phyloP scores from a whole-genome alignment of 1,140 invertebrate species.

The Ladona fulva region DNA sequence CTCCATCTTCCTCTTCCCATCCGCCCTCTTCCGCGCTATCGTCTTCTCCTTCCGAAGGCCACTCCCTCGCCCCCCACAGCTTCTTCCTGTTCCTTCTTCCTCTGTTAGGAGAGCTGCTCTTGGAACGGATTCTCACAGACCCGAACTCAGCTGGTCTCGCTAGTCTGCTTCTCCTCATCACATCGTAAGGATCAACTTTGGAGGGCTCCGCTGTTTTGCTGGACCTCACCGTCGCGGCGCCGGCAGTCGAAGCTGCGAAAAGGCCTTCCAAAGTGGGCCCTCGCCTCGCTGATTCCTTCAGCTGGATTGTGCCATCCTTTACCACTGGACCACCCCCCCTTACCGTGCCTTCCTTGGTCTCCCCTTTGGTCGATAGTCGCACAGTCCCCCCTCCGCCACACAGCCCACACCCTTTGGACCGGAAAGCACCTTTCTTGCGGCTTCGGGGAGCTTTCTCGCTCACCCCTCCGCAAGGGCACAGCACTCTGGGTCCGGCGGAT shows the following conservation, averaged over 20 bases:
- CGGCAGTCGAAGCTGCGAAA: background rate
- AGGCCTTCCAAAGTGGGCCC: background rate
- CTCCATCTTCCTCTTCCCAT: conserved; percentile 15
- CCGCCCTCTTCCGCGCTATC: conserved; percentile 12
- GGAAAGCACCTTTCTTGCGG: background rate
- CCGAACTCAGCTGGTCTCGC: background rate
- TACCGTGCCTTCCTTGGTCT: background rate
- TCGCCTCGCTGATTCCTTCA: background rate
- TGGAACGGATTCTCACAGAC: background rate
- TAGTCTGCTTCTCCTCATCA: background rate
- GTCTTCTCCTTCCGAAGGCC: background rate
- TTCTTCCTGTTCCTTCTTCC: background rate
- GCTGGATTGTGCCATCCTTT: background rate
- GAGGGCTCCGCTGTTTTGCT: background rate
- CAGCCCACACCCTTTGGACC: background rate
- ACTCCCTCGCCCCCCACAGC: background rate
- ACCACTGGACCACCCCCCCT: background rate
- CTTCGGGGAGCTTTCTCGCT: background rate
- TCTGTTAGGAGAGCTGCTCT: background rate
- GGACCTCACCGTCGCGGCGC: background rate
- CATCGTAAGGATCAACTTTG: background rate
- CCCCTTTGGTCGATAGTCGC: background rate
- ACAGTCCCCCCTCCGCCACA: background rate
- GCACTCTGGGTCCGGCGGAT: background rate
- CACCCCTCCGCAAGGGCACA: background rate